Evolutionary conservation across 30 jellyfish, hydroid and myxozoan species (phyloP).

Genomic region (Phacellophora camtschatica): DNA sequence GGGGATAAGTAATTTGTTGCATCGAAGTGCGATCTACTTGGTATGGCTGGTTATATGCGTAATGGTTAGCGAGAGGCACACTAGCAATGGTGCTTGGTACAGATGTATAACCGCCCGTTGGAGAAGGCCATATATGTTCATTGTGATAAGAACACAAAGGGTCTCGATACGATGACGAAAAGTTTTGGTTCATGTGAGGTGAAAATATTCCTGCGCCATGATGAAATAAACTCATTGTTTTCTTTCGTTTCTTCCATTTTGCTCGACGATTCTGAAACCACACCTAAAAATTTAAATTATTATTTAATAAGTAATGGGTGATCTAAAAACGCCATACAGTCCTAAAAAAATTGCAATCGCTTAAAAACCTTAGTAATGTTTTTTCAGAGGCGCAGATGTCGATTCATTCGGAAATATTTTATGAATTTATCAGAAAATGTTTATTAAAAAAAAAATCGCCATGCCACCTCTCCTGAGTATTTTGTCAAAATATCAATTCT

Average conservation of each 20-base stretch:
- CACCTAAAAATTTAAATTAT: conserved; percentile 53
- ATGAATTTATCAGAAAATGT: too few relatives aligned
- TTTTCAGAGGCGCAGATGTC: too few relatives aligned
- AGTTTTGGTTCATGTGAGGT: conserved; percentile 87
- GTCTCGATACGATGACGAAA: conserved; percentile 75
- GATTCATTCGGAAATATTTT: too few relatives aligned
- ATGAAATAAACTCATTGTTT: conserved; percentile 92
- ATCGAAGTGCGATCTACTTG: conserved; percentile 75
- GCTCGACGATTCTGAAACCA: conserved; percentile 99
- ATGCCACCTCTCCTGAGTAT: too few relatives aligned
- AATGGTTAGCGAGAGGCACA: conserved; percentile 63
- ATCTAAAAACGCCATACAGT: too few relatives aligned
- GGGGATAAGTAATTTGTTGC: conserved; percentile 67
- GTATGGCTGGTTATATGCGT: conserved; percentile 75
- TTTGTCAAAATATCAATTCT: too few relatives aligned
- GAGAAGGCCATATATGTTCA: conserved; percentile 89
- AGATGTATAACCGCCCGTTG: conserved; percentile 69
- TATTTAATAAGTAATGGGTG: too few relatives aligned
- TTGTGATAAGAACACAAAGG: conserved; percentile 85
- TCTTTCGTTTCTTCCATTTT: conserved; percentile 98
- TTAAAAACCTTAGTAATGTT: too few relatives aligned
- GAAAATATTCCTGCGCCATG: conserved; percentile 90
- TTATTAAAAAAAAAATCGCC: too few relatives aligned
- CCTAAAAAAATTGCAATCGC: too few relatives aligned
- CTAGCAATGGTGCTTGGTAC: conserved; percentile 52